A percentile compares a stretch with the other conserved stretches of the same genome.
These are phyloP conservation scores for Labroides dimidiatus DNA, from an alignment of 2,797 vertebrate species.

Conservation along the genomic window DNA sequence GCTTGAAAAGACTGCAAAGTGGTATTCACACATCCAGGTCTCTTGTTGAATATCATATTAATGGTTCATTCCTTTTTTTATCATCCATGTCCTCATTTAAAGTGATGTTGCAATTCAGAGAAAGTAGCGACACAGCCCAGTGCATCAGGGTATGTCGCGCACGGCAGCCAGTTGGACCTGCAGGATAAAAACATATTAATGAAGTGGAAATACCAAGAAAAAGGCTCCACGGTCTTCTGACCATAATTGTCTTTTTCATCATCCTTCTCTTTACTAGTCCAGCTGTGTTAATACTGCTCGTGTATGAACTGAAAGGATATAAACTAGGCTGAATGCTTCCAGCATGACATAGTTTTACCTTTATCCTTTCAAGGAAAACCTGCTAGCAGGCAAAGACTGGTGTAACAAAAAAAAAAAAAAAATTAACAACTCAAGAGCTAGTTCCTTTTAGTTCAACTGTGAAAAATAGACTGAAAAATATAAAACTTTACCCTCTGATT, in stretches of 20 bases:
- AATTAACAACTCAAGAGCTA: too few species aligned
- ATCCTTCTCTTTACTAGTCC: conserved; percentile 10
- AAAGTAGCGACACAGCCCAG: conserved; percentile 7
- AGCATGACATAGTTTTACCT: not conserved
- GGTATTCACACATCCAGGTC: conserved; percentile 37
- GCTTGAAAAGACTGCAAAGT: conserved; percentile 17
- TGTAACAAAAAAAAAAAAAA: too few species aligned
- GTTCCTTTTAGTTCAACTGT: too few species aligned
- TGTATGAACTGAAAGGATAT: conserved; percentile 18
- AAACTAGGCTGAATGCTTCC: conserved; percentile 5
- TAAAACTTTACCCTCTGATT: too few species aligned
- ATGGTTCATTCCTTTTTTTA: not conserved
- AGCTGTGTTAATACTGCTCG: conserved; percentile 2
- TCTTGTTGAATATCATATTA: conserved; percentile 15
- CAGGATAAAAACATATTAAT: conserved; percentile 51
- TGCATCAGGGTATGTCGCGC: conserved; percentile 26
- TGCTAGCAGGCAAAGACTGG: conserved; percentile 9
- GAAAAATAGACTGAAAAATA: too few species aligned
- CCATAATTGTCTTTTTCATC: conserved; percentile 29
- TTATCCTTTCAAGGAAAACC: not conserved
- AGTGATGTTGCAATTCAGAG: conserved; percentile 21
- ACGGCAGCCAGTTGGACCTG: conserved; percentile 15
- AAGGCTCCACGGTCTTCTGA: conserved; percentile 25
- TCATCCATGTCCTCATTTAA: conserved; percentile 4
- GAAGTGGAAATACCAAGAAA: conserved; percentile 47